Percentiles rank a stretch among this genome's conserved stretches.
Conservation (phyloP, 1,140 invertebrate genomes). For the Hycleus phaleratus region DNA sequence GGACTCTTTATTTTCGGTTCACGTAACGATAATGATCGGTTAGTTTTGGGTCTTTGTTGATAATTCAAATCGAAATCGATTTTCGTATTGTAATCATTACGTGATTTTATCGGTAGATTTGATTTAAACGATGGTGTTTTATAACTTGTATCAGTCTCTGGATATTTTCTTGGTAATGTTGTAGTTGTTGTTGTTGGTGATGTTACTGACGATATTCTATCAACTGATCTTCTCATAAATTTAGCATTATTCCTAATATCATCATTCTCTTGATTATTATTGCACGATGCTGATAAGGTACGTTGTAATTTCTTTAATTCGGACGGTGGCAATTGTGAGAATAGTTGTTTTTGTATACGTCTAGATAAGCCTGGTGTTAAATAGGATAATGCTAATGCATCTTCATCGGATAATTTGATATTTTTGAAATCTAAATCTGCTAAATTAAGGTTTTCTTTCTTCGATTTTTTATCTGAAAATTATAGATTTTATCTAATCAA, state of each 20-base stretch:
- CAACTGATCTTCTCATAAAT: slow-evolving; percentile 16
- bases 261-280: slow-evolving; percentile 5
- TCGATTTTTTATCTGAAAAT: slow-evolving; percentile 33
- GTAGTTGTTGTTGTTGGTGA: background rate
- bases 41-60: slow-evolving; percentile 19
- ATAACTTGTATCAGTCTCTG: background rate
- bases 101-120: slow-evolving; percentile 21
- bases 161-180: slow-evolving; percentile 28
- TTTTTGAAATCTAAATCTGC: slow-evolving; percentile 56
- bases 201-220: slow-evolving; percentile 21
- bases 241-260: slow-evolving; percentile 4
- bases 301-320: slow-evolving; percentile 52
- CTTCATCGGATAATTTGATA: slow-evolving; percentile 55
- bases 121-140: background rate
- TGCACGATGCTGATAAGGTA: slow-evolving; percentile 46
- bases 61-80: background rate
- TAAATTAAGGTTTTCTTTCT: slow-evolving; percentile 50
- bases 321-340: slow-evolving; percentile 53
- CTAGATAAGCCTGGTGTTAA: slow-evolving; percentile 55
- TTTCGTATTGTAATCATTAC: slow-evolving; percentile 10
- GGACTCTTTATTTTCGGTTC: slow-evolving; percentile 31
- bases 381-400: slow-evolving; percentile 55
- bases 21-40: slow-evolving; percentile 21
- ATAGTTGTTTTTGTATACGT: slow-evolving; percentile 54
- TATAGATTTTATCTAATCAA: background rate